Evolutionary conservation across 2,888 invertebrate species (phyloP), one percentile per base, ranked within the genome.

Genomic region (Lasioglossum villosulum): DNA sequence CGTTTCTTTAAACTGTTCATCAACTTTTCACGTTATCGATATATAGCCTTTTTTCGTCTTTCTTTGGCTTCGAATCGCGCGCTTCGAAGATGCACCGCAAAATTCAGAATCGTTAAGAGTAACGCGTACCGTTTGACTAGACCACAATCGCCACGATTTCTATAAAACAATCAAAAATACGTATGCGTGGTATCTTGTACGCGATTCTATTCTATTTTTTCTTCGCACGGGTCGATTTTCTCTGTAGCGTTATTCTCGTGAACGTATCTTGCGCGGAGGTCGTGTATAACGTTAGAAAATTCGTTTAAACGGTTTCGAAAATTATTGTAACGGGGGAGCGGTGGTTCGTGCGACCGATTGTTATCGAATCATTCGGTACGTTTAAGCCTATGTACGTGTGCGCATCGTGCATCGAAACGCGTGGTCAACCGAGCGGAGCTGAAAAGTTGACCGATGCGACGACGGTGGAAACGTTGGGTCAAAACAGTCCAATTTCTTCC

Each of bases 81-180:
- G 30, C 82, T 10, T n/a, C n/a, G 82, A 91, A 91, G 90, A 84
- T 90, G 87, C 87, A 86, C 83, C 77, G 68, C 74, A 66, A 76
- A 74, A 66, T 71, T 87, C 84, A 63, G 78, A 77, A 80, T 45
- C 59, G 66, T 80, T 59, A 42, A 78, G 34, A 68, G 34, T 73
- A 52, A 83, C 45, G 6, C 19, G 45, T 79, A 70, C 75, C 56
- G 42, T 30, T 77, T 75, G 82, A 82, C 73, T 39, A 72, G 68
- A 79, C 39, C 66, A 80, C 79, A 80, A 75, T 77, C 14, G 27
- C 27, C 10, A 34, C 52, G 72, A 37, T 45, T 37, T 19, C 5
- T 52, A 3, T 19, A 19, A 34, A 37, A 68, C 23, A 68, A 68
- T 19, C 4, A 10, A 10, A 68, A 37, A 23, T 34, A n/a, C n/a